Evolutionary conservation across 2,888 invertebrate species (phyloP), one percentile per base, ranked within the genome.

Genomic region (Cheilosia pagana): DNA sequence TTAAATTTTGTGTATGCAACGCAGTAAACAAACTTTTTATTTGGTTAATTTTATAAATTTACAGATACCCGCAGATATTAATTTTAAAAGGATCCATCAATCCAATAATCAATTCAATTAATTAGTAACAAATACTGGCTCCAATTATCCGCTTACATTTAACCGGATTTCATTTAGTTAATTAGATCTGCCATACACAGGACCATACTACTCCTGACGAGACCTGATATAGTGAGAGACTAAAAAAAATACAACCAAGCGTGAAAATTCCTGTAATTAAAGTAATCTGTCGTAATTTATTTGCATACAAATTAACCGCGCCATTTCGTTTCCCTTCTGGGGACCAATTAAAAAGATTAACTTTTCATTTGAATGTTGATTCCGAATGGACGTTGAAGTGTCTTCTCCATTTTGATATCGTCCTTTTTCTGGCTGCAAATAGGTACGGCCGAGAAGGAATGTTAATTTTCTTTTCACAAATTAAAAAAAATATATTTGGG

Each of bases 221-320:
- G 35, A 35, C 35, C 35, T 35, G n/a, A 35, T 12, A 3, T 12
- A 35, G 12, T 12, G 35, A 35, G 12, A 35, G 12, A 10, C 3
- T 35, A 35, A 59, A 52, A 39, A 19, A 45, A 67, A 16, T 41
- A 31, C 8, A 48, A 43, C 50, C n/a, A 59, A 76, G 53, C 48
- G 28, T 48, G 70, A 62, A 52, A 48, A 65, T 57, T 63, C 59
- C n/a, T 72, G 60, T 82, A 78, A 78, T 83, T 70, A 74, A 83
- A 78, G 59, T 75, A 78, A 78, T 83, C 83, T 65, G 55, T 3
- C 63, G 41, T 63, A 79, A 75, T 83, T 83, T 74, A 83, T 83
- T 83, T 75, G 74, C 74, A 83, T 68, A 65, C 79, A 83, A 83
- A 83, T 79, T 79, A 74, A 79, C 83, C 70, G 70, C 79, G 52